Percentiles rank a stretch among this genome's conserved stretches.
Evolutionary conservation across 2,113 vertebrate genomes (phyloP).

Genomic region (Macaca fascicularis): T2T-MFA8v1.1 NC_088386.1:13439001-13439500

Average conservation of each 20-base stretch:
- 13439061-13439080: conserved; percentile 55
- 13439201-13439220: conserved; percentile 73
- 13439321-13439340: conserved; percentile 42
- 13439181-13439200: conserved; percentile 71
- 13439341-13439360: background rate
- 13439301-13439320: conserved; percentile 47
- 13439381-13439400: background rate
- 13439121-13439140: conserved; percentile 67
- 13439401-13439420: background rate
- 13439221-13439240: conserved; percentile 67
- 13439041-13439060: conserved; percentile 69
- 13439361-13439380: background rate
- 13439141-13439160: conserved; percentile 60
- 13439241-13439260: conserved; percentile 47
- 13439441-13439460: background rate
- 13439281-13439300: conserved; percentile 57
- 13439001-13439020: background rate
- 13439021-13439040: background rate
- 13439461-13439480: background rate
- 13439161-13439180: conserved; percentile 75
- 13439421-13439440: background rate
- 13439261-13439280: conserved; percentile 48
- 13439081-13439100: conserved; percentile 63
- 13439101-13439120: conserved; percentile 74
- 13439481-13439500: background rate